Evolutionary conservation across 1,140 invertebrate genomes (phyloP), one percentile per base, ranked within the genome.

Genomic region (Drosophila pruinosa): DNA sequence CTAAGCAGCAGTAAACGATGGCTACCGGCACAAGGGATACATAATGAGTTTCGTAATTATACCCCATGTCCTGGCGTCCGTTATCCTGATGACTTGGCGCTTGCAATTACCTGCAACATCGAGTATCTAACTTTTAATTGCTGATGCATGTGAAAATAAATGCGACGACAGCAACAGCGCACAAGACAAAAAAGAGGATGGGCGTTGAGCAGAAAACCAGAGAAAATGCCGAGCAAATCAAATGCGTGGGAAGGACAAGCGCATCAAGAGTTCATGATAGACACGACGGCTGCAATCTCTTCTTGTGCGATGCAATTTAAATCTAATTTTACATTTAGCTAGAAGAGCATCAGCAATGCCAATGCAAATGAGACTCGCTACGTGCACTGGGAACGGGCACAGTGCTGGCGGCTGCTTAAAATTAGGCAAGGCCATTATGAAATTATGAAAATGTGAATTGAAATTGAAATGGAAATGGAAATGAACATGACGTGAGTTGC

Each of bases 1-100:
- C 26, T 21, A 28, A 36, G 17, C 21, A 54, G 24, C 21, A 26
- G 28, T n/a, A 63, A 45, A 6, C 22, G 43, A 12, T 47, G 21
- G 10, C 19, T 58, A 31, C n/a, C 47, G 47, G 62, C 56, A 68
- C 61, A 65, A 61, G 56, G 41, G 43, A 68, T 47, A 65, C 74
- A 69, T 86, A 86, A 86, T 88, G 81, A 86, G 82, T 88, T 86
- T 71, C 57, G 81, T 68, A 86, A 86, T 86, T 86, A 86, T 63
- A 59, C 10, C 10, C 17, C 31, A 62, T 59, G 45, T 61, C 71
- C 39, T 53, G 47, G 10, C 5, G 52, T 41, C 57, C 36, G 14
- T 7, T 2, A 45, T 45, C 62, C 68, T 72, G 62, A 38, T 56
- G 56, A 59, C 36, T 61, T 67, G 17, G 39, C 47, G 38, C 57